Conservation (phyloP, 1,140 invertebrate genomes). For the Varroa destructor region DNA sequence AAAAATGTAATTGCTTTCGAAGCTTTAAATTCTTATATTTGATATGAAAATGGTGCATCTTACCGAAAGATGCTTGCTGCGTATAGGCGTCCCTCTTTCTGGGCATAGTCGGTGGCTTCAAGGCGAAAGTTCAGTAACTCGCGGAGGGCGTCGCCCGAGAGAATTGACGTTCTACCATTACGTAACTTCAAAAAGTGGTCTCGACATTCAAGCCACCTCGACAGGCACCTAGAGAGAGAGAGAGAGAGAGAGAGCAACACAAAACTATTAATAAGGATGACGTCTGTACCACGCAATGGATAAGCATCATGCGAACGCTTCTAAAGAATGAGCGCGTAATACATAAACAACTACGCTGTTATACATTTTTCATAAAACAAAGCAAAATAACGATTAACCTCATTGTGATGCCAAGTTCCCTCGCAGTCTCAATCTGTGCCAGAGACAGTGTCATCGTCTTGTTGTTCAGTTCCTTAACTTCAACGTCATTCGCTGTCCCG, state of each 20-base stretch:
- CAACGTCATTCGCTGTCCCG: no score
- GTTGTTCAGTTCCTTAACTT: background rate
- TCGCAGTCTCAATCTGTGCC: slow-evolving; percentile 19
- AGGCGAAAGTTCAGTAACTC: slow-evolving; percentile 8
- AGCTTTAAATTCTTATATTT: no score
- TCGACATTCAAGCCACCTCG: slow-evolving; percentile 18
- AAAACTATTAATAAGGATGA: no score
- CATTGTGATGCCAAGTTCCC: slow-evolving; percentile 15
- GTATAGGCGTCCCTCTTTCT: slow-evolving; percentile 16
- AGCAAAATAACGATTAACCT: background rate
- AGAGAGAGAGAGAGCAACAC: no score
- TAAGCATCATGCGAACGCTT: no score
- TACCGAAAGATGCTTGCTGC: slow-evolving; percentile 10
- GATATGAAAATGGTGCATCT: background rate
- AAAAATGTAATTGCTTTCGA: no score
- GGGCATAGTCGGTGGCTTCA: slow-evolving; percentile 18
- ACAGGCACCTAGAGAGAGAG: background rate
- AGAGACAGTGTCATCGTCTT: background rate
- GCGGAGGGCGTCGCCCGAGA: background rate
- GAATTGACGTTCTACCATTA: background rate
- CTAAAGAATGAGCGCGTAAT: no score
- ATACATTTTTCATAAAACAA: no score
- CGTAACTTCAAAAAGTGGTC: slow-evolving; percentile 12
- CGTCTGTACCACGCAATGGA: no score
- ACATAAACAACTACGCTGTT: no score